Conservation (phyloP, 2,113 vertebrate species). For the Mesocricetus auratus region DNA sequence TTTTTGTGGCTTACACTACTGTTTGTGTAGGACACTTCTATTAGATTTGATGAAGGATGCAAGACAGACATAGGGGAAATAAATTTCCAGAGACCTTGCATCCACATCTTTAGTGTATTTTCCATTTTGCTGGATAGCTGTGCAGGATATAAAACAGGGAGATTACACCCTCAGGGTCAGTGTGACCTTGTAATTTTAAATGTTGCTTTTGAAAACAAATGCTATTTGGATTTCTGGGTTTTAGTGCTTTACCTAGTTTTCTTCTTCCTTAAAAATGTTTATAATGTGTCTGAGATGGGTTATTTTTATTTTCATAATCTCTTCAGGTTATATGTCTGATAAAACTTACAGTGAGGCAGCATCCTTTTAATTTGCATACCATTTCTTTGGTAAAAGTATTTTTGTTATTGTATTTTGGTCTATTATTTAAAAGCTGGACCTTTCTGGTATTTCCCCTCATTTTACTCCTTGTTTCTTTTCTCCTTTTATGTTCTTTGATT, state of each 20-base stretch:
- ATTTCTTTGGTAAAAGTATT: neutral
- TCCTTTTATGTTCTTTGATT: neutral
- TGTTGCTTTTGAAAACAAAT: neutral
- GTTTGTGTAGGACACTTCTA: neutral
- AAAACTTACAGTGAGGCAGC: neutral
- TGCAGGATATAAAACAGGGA: neutral
- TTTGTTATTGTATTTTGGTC: neutral
- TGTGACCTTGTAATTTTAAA: neutral
- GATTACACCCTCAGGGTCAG: neutral
- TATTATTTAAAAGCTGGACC: neutral
- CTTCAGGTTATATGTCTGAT: neutral
- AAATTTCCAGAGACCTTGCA: neutral
- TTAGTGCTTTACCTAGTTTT: neutral
- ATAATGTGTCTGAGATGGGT: neutral
- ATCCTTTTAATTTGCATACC: neutral
- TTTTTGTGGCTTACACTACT: neutral
- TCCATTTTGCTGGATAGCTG: neutral
- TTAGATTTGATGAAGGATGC: neutral
- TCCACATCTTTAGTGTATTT: neutral
- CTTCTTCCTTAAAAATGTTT: neutral
- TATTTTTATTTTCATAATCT: neutral
- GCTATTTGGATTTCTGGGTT: slow-evolving; percentile 5
- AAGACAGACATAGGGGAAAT: neutral
- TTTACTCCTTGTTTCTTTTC: slow-evolving; percentile 6
- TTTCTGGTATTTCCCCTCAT: neutral